phyloP scores from a whole-genome alignment of 1,140 invertebrate genomes.

The Neodiprion fabricii region DNA sequence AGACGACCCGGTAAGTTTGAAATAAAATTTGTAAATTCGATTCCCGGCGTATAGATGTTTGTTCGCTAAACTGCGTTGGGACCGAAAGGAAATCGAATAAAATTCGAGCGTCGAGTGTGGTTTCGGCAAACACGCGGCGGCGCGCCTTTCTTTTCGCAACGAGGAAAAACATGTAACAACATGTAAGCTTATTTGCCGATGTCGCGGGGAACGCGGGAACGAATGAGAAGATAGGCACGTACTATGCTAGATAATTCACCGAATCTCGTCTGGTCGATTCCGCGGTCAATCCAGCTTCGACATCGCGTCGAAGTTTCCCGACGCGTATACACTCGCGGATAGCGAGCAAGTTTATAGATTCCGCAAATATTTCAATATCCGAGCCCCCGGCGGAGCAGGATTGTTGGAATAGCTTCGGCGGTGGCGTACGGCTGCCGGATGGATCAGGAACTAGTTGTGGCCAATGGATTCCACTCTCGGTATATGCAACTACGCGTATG shows the following conservation, averaged over 20 bases:
- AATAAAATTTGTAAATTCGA: background rate
- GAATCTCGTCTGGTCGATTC: too few relatives aligned
- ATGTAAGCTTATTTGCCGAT: too few relatives aligned
- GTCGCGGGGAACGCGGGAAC: too few relatives aligned
- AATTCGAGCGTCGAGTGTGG: background rate
- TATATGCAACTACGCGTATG: background rate
- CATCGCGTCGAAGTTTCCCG: too few relatives aligned
- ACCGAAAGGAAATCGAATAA: background rate
- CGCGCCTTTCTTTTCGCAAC: background rate
- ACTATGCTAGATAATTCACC: too few relatives aligned
- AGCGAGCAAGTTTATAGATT: background rate
- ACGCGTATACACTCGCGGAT: too few relatives aligned
- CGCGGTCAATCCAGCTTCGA: too few relatives aligned
- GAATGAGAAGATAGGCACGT: too few relatives aligned
- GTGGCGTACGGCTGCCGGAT: background rate
- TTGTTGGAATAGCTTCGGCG: background rate
- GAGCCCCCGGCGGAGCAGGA: background rate
- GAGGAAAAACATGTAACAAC: background rate
- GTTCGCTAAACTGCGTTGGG: background rate
- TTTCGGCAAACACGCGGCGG: background rate
- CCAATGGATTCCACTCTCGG: background rate
- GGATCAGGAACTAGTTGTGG: conserved; percentile 4
- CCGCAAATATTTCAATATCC: conserved; percentile 7
- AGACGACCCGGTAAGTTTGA: background rate
- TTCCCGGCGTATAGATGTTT: background rate